Evolutionary conservation across 2,888 invertebrate species (phyloP).

Genomic region (Pseudococcus longispinus): DNA sequence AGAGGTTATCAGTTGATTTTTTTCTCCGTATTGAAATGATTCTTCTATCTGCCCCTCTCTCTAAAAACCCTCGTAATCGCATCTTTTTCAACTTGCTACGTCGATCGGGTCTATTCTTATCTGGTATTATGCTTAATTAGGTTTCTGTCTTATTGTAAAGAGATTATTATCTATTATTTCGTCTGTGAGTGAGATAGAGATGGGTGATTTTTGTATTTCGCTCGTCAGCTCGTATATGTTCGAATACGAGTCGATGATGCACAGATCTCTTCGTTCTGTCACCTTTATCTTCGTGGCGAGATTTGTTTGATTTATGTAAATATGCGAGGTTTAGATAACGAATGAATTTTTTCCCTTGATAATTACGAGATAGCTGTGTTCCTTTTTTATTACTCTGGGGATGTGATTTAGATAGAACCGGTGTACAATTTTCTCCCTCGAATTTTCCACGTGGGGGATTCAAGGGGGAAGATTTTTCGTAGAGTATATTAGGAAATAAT

Average conservation of each 20-base stretch:
- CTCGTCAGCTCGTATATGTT: not conserved
- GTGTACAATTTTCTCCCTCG: too few species aligned
- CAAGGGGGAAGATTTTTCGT: too few species aligned
- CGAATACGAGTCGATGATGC: not conserved
- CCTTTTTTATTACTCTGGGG: too few species aligned
- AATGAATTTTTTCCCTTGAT: too few species aligned
- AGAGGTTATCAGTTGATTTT: not conserved
- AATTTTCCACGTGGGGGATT: too few species aligned
- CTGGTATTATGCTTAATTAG: not conserved
- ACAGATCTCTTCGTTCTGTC: not conserved
- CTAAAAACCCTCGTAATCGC: not conserved
- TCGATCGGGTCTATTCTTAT: not conserved
- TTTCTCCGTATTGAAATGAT: not conserved
- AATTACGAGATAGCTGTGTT: too few species aligned
- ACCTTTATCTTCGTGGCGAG: too few species aligned
- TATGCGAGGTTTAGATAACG: too few species aligned
- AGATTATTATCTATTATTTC: not conserved
- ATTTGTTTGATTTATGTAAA: too few species aligned
- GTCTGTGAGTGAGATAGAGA: not conserved
- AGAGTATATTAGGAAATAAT: too few species aligned
- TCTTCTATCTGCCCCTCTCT: not conserved
- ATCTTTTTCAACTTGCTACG: not conserved
- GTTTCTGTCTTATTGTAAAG: not conserved
- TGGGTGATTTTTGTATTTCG: not conserved
- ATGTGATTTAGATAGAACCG: too few species aligned